phyloP scores from a whole-genome alignment of 2,113 vertebrate genomes.

The Noctilio leporinus region DNA sequence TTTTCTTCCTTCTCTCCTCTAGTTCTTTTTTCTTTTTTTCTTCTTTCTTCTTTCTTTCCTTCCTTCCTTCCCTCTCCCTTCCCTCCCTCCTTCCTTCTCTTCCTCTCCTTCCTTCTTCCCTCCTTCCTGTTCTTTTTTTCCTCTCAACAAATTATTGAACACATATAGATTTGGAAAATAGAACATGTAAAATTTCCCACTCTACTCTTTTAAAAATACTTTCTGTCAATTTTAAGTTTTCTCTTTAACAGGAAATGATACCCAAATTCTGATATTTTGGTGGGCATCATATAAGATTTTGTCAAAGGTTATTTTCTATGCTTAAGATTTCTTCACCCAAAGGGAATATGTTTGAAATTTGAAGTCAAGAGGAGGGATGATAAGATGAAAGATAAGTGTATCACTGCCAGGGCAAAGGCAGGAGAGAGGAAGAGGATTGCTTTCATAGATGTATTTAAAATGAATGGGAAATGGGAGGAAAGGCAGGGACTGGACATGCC shows the following conservation, averaged over 20 bases:
- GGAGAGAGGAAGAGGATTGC: not conserved
- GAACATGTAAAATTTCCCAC: not conserved
- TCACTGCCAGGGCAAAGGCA: not conserved
- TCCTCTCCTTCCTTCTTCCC: not conserved
- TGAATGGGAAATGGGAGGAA: not conserved
- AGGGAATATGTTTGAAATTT: not conserved
- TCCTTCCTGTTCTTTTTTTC: not conserved
- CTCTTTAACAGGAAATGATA: not conserved
- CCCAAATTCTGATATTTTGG: not conserved
- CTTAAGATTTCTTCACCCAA: not conserved
- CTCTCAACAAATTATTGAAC: not conserved
- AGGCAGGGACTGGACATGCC: not conserved
- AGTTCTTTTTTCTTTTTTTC: not conserved
- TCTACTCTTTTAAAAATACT: not conserved
- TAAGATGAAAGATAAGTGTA: not conserved
- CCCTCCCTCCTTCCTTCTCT: not conserved
- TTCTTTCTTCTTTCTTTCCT: too few species aligned
- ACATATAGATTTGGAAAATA: not conserved
- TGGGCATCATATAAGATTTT: not conserved
- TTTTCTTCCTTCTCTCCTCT: not conserved
- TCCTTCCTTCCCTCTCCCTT: not conserved
- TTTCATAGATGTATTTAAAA: not conserved
- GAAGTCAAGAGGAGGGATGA: not conserved
- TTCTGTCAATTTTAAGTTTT: not conserved
- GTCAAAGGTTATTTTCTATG: not conserved